phyloP scores from a whole-genome alignment of 2,797 vertebrate genomes.

The Typhlichthys subterraneus region DNA sequence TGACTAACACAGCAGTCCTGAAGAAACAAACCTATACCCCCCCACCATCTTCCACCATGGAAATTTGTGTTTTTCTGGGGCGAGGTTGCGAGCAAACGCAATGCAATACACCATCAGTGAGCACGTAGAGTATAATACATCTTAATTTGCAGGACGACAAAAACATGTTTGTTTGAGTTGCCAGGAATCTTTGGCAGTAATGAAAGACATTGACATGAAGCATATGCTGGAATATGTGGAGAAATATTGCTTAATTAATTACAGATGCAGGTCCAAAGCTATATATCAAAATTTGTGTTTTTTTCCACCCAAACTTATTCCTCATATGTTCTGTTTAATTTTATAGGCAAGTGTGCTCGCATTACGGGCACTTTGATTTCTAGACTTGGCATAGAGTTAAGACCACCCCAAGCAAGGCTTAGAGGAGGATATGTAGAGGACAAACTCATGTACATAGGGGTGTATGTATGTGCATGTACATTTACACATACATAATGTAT shows the following conservation, averaged over 20 bases:
- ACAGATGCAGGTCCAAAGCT: conserved; percentile 52
- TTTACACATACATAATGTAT: too few relatives aligned
- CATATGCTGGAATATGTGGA: conserved; percentile 52
- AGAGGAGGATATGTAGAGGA: too few relatives aligned
- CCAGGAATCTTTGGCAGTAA: conserved; percentile 60
- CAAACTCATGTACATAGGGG: too few relatives aligned
- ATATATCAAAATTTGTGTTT: conserved; percentile 58
- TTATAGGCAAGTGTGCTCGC: conserved; percentile 26
- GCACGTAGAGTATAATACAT: conserved; percentile 63
- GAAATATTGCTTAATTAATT: conserved; percentile 71
- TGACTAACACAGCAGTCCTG: conserved; percentile 19
- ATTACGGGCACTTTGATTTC: conserved; percentile 41
- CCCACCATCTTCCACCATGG: conserved; percentile 1
- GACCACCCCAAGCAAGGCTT: background rate
- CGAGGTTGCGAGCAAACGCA: conserved; percentile 34
- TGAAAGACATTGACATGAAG: conserved; percentile 61
- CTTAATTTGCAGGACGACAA: conserved; percentile 54
- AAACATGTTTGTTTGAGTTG: conserved; percentile 51
- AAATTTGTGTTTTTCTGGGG: conserved; percentile 27
- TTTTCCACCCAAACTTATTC: conserved; percentile 2
- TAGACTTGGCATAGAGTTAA: conserved; percentile 3
- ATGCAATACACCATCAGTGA: conserved; percentile 39
- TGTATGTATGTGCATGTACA: too few relatives aligned
- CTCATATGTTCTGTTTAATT: conserved; percentile 6
- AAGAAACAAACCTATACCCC: background rate